Evolutionary conservation across 1,140 invertebrate genomes (phyloP).

Genomic region (Periplaneta americana): DNA sequence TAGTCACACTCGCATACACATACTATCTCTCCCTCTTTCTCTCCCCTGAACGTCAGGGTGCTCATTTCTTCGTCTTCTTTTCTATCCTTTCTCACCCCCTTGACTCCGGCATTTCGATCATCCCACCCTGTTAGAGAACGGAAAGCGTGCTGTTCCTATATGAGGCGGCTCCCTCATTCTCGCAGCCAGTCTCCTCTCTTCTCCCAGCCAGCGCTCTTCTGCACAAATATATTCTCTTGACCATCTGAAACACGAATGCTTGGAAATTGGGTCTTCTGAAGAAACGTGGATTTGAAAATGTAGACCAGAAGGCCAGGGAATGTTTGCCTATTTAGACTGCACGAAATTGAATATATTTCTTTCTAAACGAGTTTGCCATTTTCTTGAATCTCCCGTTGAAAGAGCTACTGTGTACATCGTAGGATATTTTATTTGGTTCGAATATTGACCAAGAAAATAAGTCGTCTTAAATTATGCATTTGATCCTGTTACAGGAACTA

Average conservation of each 20-base stretch:
- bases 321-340: not conserved
- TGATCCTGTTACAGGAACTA: no score
- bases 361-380: not conserved
- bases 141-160: not conserved
- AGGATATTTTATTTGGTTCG: not conserved
- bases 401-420: not conserved
- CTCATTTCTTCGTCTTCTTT: not conserved
- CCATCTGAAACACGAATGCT: not conserved
- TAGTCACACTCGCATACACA: not conserved
- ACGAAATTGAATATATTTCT: not conserved
- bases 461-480: no score
- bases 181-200: not conserved
- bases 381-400: not conserved
- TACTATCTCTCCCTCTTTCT: no score
- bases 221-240: not conserved
- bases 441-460: not conserved
- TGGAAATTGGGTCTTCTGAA: not conserved
- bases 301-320: not conserved
- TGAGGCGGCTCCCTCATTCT: not conserved
- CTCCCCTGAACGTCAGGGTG: not conserved
- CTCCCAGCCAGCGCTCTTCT: not conserved
- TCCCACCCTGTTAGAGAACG: not conserved
- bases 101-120: not conserved
- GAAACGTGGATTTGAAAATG: not conserved
- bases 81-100: not conserved